phyloP scores from a whole-genome alignment of 2,113 vertebrate genomes.

The Nothocercus julius region DNA sequence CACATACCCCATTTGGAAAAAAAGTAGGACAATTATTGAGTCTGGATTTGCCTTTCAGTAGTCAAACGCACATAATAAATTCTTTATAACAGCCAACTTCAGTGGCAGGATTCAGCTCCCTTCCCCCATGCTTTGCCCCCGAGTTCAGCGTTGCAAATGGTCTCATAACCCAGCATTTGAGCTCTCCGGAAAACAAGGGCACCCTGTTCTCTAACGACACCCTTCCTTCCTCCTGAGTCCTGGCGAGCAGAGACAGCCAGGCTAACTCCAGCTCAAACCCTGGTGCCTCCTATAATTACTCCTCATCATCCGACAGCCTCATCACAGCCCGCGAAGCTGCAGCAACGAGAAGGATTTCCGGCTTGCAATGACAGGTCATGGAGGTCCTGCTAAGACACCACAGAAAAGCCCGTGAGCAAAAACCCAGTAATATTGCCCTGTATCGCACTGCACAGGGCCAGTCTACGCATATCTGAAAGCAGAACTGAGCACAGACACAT shows the following conservation, averaged over 20 bases:
- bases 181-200: neutral
- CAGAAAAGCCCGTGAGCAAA: neutral
- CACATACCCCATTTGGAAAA: neutral
- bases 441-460: neutral
- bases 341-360: neutral
- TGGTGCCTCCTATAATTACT: neutral
- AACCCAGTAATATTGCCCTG: neutral
- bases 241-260: neutral
- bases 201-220: neutral
- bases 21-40: neutral
- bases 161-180: neutral
- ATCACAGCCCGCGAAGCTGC: neutral
- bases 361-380: neutral
- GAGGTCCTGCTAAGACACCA: neutral
- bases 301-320: fast-evolving
- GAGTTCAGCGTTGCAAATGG: neutral
- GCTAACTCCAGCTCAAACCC: neutral
- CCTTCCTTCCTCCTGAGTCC: neutral
- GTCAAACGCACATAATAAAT: neutral
- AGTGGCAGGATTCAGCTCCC: neutral
- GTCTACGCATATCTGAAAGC: neutral
- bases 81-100: neutral
- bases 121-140: neutral
- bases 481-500: neutral
- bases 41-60: neutral